Evolutionary conservation across 2,113 vertebrate genomes (phyloP), one percentile per base, ranked within the genome.

Genomic region (Rallus limicola): DNA sequence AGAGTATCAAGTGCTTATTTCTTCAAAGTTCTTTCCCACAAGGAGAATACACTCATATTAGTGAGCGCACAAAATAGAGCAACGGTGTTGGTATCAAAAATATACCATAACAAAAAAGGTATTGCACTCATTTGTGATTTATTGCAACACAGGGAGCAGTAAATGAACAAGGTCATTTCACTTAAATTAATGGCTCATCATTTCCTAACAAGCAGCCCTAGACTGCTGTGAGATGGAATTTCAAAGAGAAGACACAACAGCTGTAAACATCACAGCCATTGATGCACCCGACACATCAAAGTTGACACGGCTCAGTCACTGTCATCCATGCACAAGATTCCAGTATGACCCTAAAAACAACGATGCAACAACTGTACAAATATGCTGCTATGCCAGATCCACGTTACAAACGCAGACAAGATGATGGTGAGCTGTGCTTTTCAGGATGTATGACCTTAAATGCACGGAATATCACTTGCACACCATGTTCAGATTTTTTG

Each of bases 321-420:
- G 92, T 91, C 95, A 93, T 50, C 95, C 92, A 82, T 77, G 96
- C 91, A 95, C 65, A 11, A 95, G 94, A 97, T 97, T 96, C 97
- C 96, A 94, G 60, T 19, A 70, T 36, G 90, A 95, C 96, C 94
- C 95, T 93, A 97, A 97, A 95, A 96, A 95, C 97, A 97, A 97
- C 88, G 75, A 92, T 80, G 82, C 80, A 96, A 78, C 97, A 98
- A 98, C 98, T 98, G 97, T 72, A 94, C 83, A 97, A 97, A 98
- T 97, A 98, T 0, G 3, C 75, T 5, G 28, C 67, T 65, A 48
- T 13, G 63, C 68, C 1, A 3, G 74, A 68, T 58, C 96, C 76
- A 7, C 52, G 71, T 94, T 94, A 94, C 92, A 71, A 77, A 88
- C 3, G 59, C 67, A 93, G 84, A 56, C 38, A 38, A 90, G 70